Evolutionary conservation across 2,888 invertebrate species (phyloP), one percentile per base, ranked within the genome.

Genomic region (Sarcophaga variegata): DNA sequence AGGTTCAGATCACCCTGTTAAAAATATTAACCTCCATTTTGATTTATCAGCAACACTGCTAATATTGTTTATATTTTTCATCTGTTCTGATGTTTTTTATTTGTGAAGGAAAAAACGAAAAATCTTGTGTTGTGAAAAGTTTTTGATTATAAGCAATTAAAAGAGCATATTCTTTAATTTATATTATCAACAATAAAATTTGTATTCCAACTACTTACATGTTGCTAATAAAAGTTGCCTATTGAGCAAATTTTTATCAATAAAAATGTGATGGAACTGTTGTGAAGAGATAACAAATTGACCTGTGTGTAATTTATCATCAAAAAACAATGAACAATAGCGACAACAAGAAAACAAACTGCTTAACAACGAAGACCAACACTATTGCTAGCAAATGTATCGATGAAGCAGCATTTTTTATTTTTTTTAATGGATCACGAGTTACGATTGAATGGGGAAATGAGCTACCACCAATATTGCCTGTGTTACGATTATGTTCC

Each of bases 31-130:
- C 25, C 47, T 20, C 22, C 70, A 25, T 47, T 27, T 0, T n/a
- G 17, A 10, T 37, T 66, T 27, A 49, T 45, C 37, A 63, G 2
- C 45, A 77, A 81, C 81, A 59, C 25, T 49, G 62, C 59, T 81
- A 85, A 63, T 74, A 74, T 85, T 85, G 85, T 85, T 85, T 81
- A 85, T 45, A 74, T 81, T 78, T 77, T 78, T 59, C 63, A 72
- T 66, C 49, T 83, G 78, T 66, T 79, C 25, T 47, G 71, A 66
- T 76, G 54, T 78, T 72, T 74, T 75, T 47, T 20, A 67, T 27
- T 6, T 77, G 27, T 12, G 3, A 22, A 27, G 8, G 22, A 11
- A 72, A 20, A 54, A 14, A 17, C 14, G 17, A 54, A 79, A 70
- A 17, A 10, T 17, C 54, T 60, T 64, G 49, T 66, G 63, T 75